phyloP scores from a whole-genome alignment of 2,797 vertebrate genomes.

The Pempheris klunzingeri region DNA sequence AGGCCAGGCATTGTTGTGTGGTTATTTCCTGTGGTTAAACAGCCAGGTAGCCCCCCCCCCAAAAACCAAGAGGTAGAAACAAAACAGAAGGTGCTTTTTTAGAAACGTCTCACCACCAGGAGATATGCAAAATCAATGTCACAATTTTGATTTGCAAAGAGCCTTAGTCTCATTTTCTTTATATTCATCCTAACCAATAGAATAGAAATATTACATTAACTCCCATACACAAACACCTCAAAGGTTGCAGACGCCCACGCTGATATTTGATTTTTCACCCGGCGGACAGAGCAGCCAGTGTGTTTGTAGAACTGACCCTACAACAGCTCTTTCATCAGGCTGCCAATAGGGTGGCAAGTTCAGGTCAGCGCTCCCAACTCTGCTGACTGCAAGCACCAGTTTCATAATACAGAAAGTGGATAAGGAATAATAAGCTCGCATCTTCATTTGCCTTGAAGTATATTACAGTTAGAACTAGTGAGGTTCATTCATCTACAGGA shows the following conservation, averaged over 20 bases:
- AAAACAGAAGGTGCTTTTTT: constrained; percentile 3
- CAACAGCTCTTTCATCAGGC: constrained; percentile 55
- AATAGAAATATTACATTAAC: not conserved
- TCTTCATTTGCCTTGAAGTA: not conserved
- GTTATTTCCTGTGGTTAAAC: constrained; percentile 43
- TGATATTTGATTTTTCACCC: constrained; percentile 57
- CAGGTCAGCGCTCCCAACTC: constrained; percentile 33
- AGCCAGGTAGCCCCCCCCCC: constrained; percentile 14
- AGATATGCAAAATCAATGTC: not conserved
- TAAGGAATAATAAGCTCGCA: not conserved
- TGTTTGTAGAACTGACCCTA: constrained; percentile 45
- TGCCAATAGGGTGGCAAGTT: constrained; percentile 55
- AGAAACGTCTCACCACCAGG: not conserved
- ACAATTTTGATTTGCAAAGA: not conserved
- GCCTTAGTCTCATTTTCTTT: not conserved
- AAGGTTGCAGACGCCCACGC: constrained; percentile 12
- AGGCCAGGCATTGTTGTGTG: constrained; percentile 44
- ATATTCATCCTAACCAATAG: not conserved
- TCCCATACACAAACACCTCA: not conserved
- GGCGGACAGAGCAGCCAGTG: constrained; percentile 48
- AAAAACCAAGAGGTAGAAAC: constrained; percentile 3
- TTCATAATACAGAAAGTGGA: constrained; percentile 37
- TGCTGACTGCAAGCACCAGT: constrained; percentile 15
- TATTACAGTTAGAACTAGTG: not conserved
- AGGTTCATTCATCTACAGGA: not conserved